A percentile compares a stretch with the other conserved stretches of the same genome.
Evolutionary conservation across 2,888 invertebrate species (phyloP).

Genomic region (Onthophagus sagittarius): DNA sequence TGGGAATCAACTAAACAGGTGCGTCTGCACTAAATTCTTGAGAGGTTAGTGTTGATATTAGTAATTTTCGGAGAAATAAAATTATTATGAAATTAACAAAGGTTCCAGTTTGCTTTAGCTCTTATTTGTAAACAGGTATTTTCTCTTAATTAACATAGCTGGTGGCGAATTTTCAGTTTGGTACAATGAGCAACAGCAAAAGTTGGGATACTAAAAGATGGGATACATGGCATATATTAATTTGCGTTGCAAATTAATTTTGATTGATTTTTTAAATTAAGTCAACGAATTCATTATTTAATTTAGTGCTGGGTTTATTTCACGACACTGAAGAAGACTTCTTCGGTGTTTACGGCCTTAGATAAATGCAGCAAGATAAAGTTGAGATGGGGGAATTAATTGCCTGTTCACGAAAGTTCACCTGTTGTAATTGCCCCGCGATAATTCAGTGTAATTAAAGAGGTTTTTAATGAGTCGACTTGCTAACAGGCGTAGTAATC

Average conservation of each 20-base stretch:
- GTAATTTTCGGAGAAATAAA: too few species aligned
- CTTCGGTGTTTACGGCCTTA: constrained; percentile 2
- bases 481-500: not conserved
- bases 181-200: not conserved
- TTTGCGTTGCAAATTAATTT: not conserved
- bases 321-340: not conserved
- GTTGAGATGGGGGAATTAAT: constrained; percentile 3
- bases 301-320: not conserved
- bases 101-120: not conserved
- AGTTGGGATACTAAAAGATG: not conserved
- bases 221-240: not conserved
- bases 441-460: constrained; percentile 8
- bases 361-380: constrained; percentile 9
- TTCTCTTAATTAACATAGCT: not conserved
- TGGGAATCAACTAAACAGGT: not conserved
- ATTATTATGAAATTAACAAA: too few species aligned
- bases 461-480: not conserved
- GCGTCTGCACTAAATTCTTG: not conserved
- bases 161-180: not conserved
- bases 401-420: constrained; percentile 6
- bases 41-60: too few species aligned
- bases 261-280: not conserved
- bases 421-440: constrained; percentile 11
- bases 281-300: not conserved
- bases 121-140: not conserved